Evolutionary conservation across 1,140 invertebrate species (phyloP), one percentile per base, ranked within the genome.

Genomic region (Hypothenemus hampei): DNA sequence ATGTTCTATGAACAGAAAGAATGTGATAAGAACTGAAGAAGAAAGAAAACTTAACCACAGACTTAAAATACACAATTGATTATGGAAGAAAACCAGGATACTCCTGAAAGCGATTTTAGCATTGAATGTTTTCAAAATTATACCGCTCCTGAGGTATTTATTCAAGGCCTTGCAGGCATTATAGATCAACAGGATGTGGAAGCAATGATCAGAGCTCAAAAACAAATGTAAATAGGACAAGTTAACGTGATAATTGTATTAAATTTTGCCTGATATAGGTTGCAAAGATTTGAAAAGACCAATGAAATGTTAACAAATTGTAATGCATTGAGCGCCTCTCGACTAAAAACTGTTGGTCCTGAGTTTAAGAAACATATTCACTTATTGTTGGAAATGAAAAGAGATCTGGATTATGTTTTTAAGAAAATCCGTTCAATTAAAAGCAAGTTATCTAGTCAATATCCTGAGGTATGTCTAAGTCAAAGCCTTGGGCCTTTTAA

Each of bases 281-380:
- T 97, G 18, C 89, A 93, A 63, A 78, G 93, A 54, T 97, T 95
- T 76, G 94, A 97, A 66, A 97, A 97, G 68, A 96, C 93, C 2
- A 97, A 96, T 69, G 93, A 97, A 79, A 97, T 97, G 93, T 72
- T 97, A 18, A 86, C 91, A 18, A 97, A 97, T 65, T 96, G 93
- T 65, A 97, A 97, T 72, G 84, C 88, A 3, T 71, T 97, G 3
- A 92, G 91, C 3, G 79, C 86, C 6, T 77, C 82, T 53, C 80
- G 93, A 22, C 78, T 91, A 41, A 88, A 93, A 66, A 82, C 81
- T 43, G 88, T 92, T 18, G 81, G 80, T 6, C 78, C 80, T 18
- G 91, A 96, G 62, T 93, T 97, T 56, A 93, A 92, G 62, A 88
- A 88, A 64, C 91, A 96, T 68, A 93, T 87, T 0, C 81, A 86